Evolutionary conservation across 2,113 vertebrate genomes (phyloP).

Genomic region (Spheniscus mendiculus): DNA sequence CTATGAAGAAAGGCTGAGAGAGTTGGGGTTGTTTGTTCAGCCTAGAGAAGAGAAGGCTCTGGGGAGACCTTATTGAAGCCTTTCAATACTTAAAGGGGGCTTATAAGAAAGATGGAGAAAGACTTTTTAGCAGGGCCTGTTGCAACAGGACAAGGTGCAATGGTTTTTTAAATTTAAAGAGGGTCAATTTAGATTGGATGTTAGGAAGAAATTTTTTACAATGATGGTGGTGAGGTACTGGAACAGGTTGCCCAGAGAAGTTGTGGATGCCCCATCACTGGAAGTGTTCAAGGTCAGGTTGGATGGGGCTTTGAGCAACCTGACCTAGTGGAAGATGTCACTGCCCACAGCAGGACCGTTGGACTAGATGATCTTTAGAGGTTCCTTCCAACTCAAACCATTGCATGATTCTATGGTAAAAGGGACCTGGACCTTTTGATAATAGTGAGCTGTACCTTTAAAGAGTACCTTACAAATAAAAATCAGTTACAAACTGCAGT

Average conservation of each 20-base stretch:
- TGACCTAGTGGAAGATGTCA: not conserved
- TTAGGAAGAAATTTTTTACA: not conserved
- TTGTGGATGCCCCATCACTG: not conserved
- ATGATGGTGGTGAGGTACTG: not conserved
- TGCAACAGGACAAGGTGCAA: not conserved
- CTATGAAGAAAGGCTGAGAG: not conserved
- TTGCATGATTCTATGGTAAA: not conserved
- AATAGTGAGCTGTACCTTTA: not conserved
- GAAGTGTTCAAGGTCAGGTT: rapidly evolving
- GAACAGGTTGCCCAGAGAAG: not conserved
- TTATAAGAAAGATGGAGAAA: not conserved
- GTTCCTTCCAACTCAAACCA: not conserved
- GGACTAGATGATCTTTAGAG: not conserved
- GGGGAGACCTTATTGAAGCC: not conserved
- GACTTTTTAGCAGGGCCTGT: not conserved
- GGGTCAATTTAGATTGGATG: rapidly evolving
- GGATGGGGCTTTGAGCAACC: not conserved
- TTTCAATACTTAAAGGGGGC: not conserved
- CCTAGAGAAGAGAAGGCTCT: not conserved
- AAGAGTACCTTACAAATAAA: not conserved
- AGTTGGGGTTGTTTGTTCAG: not conserved
- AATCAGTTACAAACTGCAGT: not conserved
- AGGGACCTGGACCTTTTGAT: not conserved
- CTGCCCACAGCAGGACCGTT: not conserved
- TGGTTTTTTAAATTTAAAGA: not conserved